A percentile compares a stretch with the other conserved stretches of the same genome.
Conservation (phyloP, 2,797 vertebrate genomes). For the Enteromius viviparus region DNA sequence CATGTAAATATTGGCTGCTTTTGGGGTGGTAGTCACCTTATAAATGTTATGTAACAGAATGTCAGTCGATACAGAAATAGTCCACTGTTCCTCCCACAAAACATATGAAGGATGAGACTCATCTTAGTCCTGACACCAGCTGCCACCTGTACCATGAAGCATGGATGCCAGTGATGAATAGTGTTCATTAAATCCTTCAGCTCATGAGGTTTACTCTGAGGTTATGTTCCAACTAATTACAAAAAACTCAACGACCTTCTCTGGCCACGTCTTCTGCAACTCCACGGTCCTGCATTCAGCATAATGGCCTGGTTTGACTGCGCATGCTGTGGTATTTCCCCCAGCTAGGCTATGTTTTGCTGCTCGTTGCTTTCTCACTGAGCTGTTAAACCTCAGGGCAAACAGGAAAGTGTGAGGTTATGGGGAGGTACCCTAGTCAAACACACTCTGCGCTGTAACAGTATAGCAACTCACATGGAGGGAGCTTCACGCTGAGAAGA, state of each 20-base stretch:
- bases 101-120: constrained; percentile 52
- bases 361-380: constrained; percentile 11
- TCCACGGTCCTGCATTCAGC: constrained; percentile 10
- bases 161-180: constrained; percentile 50
- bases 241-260: constrained; percentile 42
- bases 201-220: constrained; percentile 41
- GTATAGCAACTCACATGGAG: background rate
- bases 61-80: constrained; percentile 57
- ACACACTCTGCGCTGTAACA: constrained; percentile 10
- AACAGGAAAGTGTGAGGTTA: constrained; percentile 19
- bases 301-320: background rate
- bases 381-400: constrained; percentile 24
- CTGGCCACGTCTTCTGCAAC: constrained; percentile 29
- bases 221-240: constrained; percentile 51
- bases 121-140: constrained; percentile 31
- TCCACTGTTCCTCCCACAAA: constrained; percentile 55
- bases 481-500: background rate
- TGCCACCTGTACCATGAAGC: constrained; percentile 32
- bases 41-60: constrained; percentile 56
- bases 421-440: background rate
- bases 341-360: constrained; percentile 5
- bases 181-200: constrained; percentile 45
- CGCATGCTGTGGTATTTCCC: constrained; percentile 10
- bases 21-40: constrained; percentile 48
- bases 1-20: constrained; percentile 38